These are phyloP conservation scores for Helleia helle DNA, from an alignment of 2,888 invertebrate species.

Conservation along the genomic window DNA sequence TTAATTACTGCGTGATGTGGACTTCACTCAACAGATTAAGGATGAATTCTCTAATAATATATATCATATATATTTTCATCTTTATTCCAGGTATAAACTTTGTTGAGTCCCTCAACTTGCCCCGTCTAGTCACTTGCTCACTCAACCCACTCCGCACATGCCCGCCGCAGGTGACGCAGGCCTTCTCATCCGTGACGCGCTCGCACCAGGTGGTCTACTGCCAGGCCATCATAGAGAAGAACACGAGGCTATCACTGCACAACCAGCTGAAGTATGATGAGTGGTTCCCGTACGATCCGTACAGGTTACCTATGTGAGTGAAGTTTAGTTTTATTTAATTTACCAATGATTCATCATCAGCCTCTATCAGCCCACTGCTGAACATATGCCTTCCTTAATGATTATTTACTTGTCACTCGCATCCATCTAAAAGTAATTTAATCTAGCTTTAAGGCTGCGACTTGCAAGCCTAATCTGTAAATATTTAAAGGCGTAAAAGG, in stretches of 20 bases:
- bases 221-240: constrained; percentile 90
- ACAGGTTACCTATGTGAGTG: constrained; percentile 78
- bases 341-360: too few species aligned
- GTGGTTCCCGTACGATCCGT: constrained; percentile 95
- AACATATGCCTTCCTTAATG: too few species aligned
- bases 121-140: constrained; percentile 87
- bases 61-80: too few species aligned
- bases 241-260: constrained; percentile 74
- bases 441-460: too few species aligned
- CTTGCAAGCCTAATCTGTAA: too few species aligned
- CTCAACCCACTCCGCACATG: constrained; percentile 93
- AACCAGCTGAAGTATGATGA: constrained; percentile 65
- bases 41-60: too few species aligned
- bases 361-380: too few species aligned
- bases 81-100: constrained; percentile 82
- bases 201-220: constrained; percentile 94
- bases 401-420: too few species aligned
- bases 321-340: constrained; percentile 8
- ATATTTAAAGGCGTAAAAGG: too few species aligned
- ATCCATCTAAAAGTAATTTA: too few species aligned
- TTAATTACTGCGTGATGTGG: too few species aligned
- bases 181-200: constrained; percentile 86
- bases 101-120: constrained; percentile 86
- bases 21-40: too few species aligned
- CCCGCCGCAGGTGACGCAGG: constrained; percentile 82